Percentiles rank a stretch among this genome's conserved stretches.
Conservation (phyloP, 1,140 invertebrate species). For the Drosophila prosaltans region DNA sequence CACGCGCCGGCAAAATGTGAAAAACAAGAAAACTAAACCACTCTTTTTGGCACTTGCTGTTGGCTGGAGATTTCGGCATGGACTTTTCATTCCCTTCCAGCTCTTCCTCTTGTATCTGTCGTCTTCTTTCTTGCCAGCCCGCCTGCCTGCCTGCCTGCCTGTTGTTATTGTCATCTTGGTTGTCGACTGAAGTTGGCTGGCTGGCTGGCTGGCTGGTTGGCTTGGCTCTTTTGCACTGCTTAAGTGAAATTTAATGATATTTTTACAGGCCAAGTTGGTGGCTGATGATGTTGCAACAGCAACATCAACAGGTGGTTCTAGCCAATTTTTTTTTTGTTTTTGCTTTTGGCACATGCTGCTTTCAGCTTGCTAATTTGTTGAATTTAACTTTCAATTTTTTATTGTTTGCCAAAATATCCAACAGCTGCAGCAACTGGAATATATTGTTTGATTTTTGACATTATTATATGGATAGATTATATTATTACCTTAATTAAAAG, state of each 20-base stretch:
- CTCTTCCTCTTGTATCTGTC: background rate
- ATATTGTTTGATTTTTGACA: no score
- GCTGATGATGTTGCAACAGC: constrained; percentile 1
- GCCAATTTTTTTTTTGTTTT: constrained; percentile 26
- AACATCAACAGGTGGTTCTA: constrained; percentile 60
- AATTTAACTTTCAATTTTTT: constrained; percentile 61
- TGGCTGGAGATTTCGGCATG: constrained; percentile 35
- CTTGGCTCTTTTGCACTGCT: constrained; percentile 47
- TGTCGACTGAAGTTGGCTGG: constrained; percentile 38
- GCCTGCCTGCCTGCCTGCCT: background rate
- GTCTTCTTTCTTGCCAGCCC: constrained; percentile 1
- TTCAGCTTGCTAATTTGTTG: constrained; percentile 58
- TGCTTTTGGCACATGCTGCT: constrained; percentile 25
- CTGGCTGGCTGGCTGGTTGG: constrained; percentile 25
- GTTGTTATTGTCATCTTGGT: constrained; percentile 25
- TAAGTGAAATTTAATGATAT: constrained; percentile 79
- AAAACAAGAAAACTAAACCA: constrained; percentile 67
- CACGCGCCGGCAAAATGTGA: constrained; percentile 44
- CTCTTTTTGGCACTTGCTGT: constrained; percentile 65
- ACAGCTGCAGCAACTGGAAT: no score
- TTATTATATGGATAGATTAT: no score
- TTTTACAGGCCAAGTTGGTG: constrained; percentile 42
- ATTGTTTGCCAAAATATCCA: constrained; percentile 20
- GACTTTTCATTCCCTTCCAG: constrained; percentile 7
- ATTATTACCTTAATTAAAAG: no score